These are phyloP conservation scores for Dasyurus viverrinus DNA, from an alignment of 2,113 vertebrate species.

Conservation along the genomic window DNA sequence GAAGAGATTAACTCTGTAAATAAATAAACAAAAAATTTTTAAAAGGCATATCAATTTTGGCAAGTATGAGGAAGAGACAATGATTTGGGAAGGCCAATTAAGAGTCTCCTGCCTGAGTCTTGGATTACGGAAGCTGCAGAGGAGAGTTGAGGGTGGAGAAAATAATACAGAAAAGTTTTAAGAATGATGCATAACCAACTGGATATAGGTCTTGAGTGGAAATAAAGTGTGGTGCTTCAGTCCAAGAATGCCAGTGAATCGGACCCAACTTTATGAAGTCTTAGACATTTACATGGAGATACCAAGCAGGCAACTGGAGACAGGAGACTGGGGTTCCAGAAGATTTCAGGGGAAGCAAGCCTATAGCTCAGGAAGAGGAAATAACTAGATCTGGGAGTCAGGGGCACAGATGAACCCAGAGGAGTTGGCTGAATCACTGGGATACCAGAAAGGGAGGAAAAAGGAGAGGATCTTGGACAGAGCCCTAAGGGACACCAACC, in stretches of 20 bases:
- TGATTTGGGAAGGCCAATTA: background rate
- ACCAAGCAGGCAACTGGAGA: background rate
- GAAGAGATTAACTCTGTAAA: background rate
- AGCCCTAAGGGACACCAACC: background rate
- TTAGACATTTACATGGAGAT: background rate
- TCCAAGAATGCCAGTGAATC: background rate
- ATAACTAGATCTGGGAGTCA: background rate
- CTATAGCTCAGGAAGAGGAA: background rate
- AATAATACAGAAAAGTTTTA: background rate
- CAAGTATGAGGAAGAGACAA: background rate
- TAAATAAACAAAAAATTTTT: background rate
- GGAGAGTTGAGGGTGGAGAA: background rate
- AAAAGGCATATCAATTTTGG: background rate
- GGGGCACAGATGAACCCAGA: background rate
- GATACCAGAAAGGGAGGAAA: background rate
- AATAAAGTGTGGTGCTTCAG: background rate
- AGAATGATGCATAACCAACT: background rate
- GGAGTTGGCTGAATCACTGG: background rate
- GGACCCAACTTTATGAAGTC: background rate
- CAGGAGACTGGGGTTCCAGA: background rate
- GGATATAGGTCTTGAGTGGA: background rate
- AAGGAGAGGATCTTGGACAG: background rate
- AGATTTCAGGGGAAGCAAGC: background rate
- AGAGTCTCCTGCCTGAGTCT: background rate
- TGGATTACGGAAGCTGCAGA: background rate